A percentile compares a stretch with the other conserved stretches of the same genome.
Evolutionary conservation across 92 coral and sea anemone species (phyloP).

Genomic region (Siderastrea radians): DNA sequence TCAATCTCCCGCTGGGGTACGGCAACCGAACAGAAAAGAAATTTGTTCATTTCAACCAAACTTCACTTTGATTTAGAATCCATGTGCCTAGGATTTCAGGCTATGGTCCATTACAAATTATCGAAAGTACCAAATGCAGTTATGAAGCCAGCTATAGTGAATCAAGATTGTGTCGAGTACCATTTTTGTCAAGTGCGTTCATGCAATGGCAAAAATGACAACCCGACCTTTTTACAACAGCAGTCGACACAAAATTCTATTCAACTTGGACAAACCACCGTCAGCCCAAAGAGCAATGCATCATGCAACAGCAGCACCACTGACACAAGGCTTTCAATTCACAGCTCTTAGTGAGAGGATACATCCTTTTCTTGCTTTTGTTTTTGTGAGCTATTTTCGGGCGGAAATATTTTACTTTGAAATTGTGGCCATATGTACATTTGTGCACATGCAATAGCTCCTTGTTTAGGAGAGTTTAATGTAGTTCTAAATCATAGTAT

Average conservation of each 20-base stretch:
- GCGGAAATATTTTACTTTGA: too few species aligned
- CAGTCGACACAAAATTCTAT: slow-evolving; percentile 17
- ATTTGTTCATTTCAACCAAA: slow-evolving; percentile 44
- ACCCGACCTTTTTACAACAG: slow-evolving; percentile 40
- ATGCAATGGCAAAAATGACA: slow-evolving; percentile 53
- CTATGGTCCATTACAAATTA: slow-evolving; percentile 42
- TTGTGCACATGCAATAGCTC: too few species aligned
- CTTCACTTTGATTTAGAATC: slow-evolving; percentile 58
- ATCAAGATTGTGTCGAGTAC: slow-evolving; percentile 70
- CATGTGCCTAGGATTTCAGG: slow-evolving; percentile 48
- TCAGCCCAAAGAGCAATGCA: slow-evolving; percentile 35
- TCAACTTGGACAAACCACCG: slow-evolving; percentile 13
- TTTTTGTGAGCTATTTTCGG: too few species aligned
- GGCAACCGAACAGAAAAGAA: slow-evolving; percentile 6
- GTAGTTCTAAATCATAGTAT: too few species aligned
- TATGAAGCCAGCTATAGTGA: slow-evolving; percentile 65
- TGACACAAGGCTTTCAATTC: background rate
- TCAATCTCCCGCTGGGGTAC: slow-evolving; percentile 25
- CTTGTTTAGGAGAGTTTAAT: too few species aligned
- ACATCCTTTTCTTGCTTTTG: too few species aligned
- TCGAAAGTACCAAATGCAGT: slow-evolving; percentile 44
- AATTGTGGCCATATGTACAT: too few species aligned
- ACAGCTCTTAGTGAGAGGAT: background rate
- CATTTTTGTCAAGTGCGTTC: slow-evolving; percentile 48
- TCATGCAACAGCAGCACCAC: background rate